Conservation (phyloP, 2,113 vertebrate genomes). For the Pluvialis apricaria region DNA sequence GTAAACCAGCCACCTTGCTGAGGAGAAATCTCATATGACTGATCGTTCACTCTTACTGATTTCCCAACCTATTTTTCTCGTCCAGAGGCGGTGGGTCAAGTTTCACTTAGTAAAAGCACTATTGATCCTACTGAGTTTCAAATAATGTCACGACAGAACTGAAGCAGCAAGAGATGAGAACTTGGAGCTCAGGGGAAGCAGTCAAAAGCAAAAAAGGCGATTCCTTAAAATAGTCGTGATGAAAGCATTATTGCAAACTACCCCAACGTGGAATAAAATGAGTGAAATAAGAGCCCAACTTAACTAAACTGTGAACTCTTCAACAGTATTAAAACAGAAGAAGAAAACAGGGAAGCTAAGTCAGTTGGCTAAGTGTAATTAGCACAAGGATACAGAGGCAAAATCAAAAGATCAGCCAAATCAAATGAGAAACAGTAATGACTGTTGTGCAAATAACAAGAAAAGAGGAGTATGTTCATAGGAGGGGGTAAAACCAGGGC, state of each 20-base stretch:
- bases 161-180: background rate
- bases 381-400: background rate
- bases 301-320: background rate
- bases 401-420: background rate
- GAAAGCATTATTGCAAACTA: background rate
- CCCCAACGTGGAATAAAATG: background rate
- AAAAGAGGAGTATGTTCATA: background rate
- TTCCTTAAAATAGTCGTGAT: background rate
- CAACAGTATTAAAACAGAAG: background rate
- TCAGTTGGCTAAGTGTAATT: background rate
- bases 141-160: background rate
- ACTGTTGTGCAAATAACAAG: background rate
- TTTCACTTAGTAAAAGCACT: background rate
- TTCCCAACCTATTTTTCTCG: background rate
- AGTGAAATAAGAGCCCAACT: background rate
- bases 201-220: background rate
- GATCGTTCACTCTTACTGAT: background rate
- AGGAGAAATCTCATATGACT: background rate
- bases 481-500: background rate
- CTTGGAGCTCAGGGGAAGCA: background rate
- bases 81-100: background rate
- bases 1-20: background rate
- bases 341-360: background rate
- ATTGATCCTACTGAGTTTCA: background rate
- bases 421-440: background rate